Conservation (phyloP, 2,888 invertebrate genomes). For the Eupithecia subfuscata region DNA sequence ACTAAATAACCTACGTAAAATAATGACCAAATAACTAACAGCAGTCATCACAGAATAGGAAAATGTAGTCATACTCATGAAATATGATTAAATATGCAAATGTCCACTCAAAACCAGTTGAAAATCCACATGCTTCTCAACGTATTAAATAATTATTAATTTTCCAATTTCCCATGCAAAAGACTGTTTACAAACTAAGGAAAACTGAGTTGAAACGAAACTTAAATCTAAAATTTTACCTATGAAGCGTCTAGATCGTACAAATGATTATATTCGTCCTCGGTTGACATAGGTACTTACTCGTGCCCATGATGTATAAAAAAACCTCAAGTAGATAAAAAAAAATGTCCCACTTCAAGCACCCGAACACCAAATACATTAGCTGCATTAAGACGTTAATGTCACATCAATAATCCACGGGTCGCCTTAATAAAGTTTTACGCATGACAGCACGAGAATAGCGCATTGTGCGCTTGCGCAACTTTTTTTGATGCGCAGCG, state of each 20-base stretch:
- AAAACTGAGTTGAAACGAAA: too few species aligned
- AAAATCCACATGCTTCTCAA: too few species aligned
- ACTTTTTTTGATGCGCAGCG: constrained; percentile 57
- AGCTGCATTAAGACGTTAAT: constrained; percentile 48
- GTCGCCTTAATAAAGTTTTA: constrained; percentile 75
- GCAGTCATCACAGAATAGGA: too few species aligned
- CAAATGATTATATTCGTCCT: too few species aligned
- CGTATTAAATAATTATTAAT: too few species aligned
- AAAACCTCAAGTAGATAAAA: neutral
- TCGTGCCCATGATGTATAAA: neutral
- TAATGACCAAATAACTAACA: too few species aligned
- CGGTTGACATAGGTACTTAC: neutral
- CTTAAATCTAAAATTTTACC: too few species aligned
- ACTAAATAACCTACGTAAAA: too few species aligned
- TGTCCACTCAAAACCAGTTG: too few species aligned
- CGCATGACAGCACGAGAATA: constrained; percentile 69
- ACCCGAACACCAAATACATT: constrained; percentile 28
- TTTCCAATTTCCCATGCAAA: neutral
- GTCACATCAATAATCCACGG: constrained; percentile 74
- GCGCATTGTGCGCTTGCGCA: constrained; percentile 58
- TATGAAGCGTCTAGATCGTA: too few species aligned
- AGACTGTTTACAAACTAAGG: neutral
- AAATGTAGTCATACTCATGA: too few species aligned
- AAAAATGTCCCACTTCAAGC: constrained; percentile 3
- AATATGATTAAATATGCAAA: too few species aligned